These are phyloP conservation scores for Drosophila ambigua DNA, from an alignment of 1,140 invertebrate genomes.

Conservation along the genomic window DNA sequence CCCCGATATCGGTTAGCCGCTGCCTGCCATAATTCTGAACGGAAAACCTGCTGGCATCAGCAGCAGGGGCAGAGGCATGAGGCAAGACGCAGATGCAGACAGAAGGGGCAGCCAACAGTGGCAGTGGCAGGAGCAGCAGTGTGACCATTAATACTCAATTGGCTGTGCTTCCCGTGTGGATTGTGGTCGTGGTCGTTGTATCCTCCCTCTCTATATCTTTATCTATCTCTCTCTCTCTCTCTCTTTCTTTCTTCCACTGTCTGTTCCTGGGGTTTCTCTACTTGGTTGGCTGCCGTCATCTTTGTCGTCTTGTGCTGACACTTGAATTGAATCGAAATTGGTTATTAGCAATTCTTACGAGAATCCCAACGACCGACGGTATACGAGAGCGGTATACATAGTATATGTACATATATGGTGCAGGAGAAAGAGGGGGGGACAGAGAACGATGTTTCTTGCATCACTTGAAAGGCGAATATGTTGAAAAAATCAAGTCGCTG, in stretches of 20 bases:
- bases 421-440: constrained; percentile 15
- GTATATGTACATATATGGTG: constrained; percentile 8
- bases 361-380: constrained; percentile 42
- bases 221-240: constrained; percentile 3
- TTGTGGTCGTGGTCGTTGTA: constrained; percentile 54
- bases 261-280: constrained; percentile 28
- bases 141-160: constrained; percentile 83
- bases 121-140: constrained; percentile 48
- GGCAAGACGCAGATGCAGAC: constrained; percentile 21
- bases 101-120: constrained; percentile 28
- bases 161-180: constrained; percentile 80
- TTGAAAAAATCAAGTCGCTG: constrained; percentile 40
- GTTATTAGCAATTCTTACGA: constrained; percentile 80
- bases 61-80: constrained; percentile 30
- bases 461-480: constrained; percentile 70
- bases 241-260: constrained; percentile 3
- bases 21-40: constrained; percentile 68
- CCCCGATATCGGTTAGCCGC: background rate
- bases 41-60: constrained; percentile 79
- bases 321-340: constrained; percentile 82
- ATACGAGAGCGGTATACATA: constrained; percentile 9
- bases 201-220: background rate
- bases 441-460: constrained; percentile 17
- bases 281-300: constrained; percentile 49
- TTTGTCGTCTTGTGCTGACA: constrained; percentile 79